Conservation (phyloP, 2,797 vertebrate genomes). For the Malurus splendens region DNA sequence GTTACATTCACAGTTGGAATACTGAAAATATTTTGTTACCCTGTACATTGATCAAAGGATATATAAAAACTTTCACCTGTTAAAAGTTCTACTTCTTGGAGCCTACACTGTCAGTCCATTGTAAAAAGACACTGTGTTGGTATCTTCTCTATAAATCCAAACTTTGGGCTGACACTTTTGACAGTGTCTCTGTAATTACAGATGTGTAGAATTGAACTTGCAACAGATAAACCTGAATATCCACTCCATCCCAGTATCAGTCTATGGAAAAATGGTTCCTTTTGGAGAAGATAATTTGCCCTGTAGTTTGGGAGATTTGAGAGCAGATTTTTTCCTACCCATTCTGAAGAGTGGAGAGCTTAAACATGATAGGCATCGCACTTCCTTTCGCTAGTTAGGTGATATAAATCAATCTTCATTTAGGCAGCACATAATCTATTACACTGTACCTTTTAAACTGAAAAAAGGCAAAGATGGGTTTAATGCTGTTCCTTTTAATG, state of each 20-base stretch:
- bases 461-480: background rate
- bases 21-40: background rate
- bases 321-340: background rate
- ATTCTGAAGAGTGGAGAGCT: background rate
- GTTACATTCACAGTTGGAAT: background rate
- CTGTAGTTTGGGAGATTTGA: background rate
- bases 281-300: constrained; percentile 8
- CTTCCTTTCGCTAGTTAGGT: background rate
- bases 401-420: constrained; percentile 2
- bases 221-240: constrained; percentile 13
- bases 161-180: constrained; percentile 1
- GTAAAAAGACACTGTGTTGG: background rate
- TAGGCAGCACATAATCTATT: background rate
- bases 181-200: background rate
- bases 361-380: background rate
- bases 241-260: background rate
- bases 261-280: constrained; percentile 1
- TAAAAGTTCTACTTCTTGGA: background rate
- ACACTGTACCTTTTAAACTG: background rate
- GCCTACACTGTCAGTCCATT: background rate
- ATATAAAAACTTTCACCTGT: background rate
- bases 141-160: constrained; percentile 5
- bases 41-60: background rate
- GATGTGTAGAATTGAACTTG: background rate
- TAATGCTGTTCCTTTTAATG: background rate